Evolutionary conservation across 2,888 invertebrate species (phyloP), one percentile per base, ranked within the genome.

Genomic region (Sinodicranocentrus sp.): DNA sequence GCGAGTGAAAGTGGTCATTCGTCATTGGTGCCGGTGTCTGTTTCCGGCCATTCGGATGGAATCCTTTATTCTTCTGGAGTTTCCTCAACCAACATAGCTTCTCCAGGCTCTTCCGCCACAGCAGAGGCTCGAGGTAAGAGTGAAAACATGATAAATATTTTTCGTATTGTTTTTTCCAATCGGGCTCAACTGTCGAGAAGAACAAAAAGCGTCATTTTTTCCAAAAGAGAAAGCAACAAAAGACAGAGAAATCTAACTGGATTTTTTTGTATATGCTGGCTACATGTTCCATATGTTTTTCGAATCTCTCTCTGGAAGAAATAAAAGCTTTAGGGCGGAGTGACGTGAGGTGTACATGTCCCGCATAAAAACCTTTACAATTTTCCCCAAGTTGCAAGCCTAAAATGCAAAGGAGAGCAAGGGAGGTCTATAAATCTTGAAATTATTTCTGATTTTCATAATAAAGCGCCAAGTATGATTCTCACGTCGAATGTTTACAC

Each of bases 1-100:
- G 84, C 79, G 57, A 79, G 84, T 78, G 84, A 84, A 73, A 84
- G 84, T 78, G 82, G 82, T 44, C 78, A 85, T 78, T 85, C 85
- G 77, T 83, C 85, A 75, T 75, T 82, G 71, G 83, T 77, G 25
- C 71, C 83, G 39, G 78, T 71, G 10, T 77, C 77, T 57, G 68
- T 59, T 77, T 79, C 78, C 59, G 78, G 71, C 61, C 70, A 70
- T 48, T 48, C 78, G 13, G 71, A 79, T 52, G 71, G 71, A 39
- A 68, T 77, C 26, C 68, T 44, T 23, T 76, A 78, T 70, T 54
- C 68, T 44, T 79, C 78, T 52, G 68, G 39, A 33, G 63, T 57
- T 17, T 54, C 67, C 19, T 57, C 63, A n/a, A n/a, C n/a, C n/a
- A n/a, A n/a, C n/a, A n/a, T 17, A 26, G n/a, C 17, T 59, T 23